Conservation (phyloP, 2,113 vertebrate genomes). For the Lampris incognitus region DNA sequence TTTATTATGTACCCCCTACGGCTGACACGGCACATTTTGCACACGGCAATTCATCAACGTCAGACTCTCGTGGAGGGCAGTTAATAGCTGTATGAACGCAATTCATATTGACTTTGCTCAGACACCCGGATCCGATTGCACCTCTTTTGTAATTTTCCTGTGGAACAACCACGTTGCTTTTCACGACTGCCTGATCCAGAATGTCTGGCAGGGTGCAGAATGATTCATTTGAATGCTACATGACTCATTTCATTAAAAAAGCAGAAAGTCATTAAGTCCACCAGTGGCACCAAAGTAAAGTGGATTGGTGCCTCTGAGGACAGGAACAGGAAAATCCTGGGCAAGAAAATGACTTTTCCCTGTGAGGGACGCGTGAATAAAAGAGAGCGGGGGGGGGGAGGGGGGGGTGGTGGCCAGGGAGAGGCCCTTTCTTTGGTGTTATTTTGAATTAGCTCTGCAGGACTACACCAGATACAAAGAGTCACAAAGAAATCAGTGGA, state of each 20-base stretch:
- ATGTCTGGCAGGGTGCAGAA: constrained; percentile 28
- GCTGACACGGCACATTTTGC: constrained; percentile 56
- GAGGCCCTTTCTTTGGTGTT: constrained; percentile 16
- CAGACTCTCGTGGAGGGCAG: constrained; percentile 14
- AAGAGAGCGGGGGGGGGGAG: neutral
- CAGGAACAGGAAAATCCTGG: constrained; percentile 12
- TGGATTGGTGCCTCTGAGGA: constrained; percentile 24
- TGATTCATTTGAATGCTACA: constrained; percentile 57
- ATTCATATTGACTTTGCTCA: constrained; percentile 21
- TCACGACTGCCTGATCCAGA: neutral
- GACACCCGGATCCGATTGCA: no score
- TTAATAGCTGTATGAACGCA: constrained; percentile 35
- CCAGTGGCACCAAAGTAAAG: neutral
- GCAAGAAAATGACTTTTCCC: neutral
- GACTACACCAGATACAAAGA: constrained; percentile 4
- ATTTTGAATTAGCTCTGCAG: constrained; percentile 15
- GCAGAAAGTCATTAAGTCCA: neutral
- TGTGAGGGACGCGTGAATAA: constrained; percentile 12
- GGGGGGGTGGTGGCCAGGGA: constrained; percentile 32
- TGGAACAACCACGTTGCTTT: no score
- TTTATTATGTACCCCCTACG: constrained; percentile 31
- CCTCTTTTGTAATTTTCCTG: no score
- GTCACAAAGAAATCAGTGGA: neutral
- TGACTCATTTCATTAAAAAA: constrained; percentile 31
- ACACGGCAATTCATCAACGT: constrained; percentile 58